Conservation (phyloP, 1,140 invertebrate genomes). For the Lysiphlebus fabarum region DNA sequence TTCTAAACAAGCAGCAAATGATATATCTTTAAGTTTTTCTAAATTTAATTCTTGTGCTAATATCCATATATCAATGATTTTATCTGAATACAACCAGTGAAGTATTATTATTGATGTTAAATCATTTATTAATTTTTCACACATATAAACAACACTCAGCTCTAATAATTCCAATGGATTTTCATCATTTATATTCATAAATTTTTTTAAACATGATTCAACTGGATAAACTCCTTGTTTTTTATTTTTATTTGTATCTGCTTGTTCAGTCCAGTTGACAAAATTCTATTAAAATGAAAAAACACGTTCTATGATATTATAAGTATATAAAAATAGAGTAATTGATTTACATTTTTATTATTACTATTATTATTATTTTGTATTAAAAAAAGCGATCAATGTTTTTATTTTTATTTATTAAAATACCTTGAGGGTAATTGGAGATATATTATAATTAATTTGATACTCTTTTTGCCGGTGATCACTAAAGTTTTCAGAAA, state of each 20-base stretch:
- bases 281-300: constrained; percentile 29
- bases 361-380: background rate
- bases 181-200: constrained; percentile 16
- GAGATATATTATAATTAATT: constrained; percentile 34
- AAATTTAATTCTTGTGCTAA: constrained; percentile 31
- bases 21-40: constrained; percentile 28
- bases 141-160: constrained; percentile 31
- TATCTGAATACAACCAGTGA: constrained; percentile 24
- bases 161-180: constrained; percentile 31
- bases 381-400: constrained; percentile 9
- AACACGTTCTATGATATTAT: too few relatives aligned
- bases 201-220: constrained; percentile 28
- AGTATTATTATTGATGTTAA: constrained; percentile 28
- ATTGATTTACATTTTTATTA: background rate
- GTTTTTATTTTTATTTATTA: constrained; percentile 7
- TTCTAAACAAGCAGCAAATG: constrained; percentile 33
- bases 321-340: constrained; percentile 18
- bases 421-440: constrained; percentile 31
- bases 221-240: constrained; percentile 18
- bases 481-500: constrained; percentile 33
- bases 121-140: constrained; percentile 30
- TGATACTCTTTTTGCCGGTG: constrained; percentile 23
- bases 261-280: constrained; percentile 30
- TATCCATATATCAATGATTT: constrained; percentile 34
- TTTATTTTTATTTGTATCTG: background rate